Percentiles rank a stretch among this genome's conserved stretches.
Evolutionary conservation across 2,113 vertebrate species (phyloP).

Genomic region (Pardalotus punctatus): DNA sequence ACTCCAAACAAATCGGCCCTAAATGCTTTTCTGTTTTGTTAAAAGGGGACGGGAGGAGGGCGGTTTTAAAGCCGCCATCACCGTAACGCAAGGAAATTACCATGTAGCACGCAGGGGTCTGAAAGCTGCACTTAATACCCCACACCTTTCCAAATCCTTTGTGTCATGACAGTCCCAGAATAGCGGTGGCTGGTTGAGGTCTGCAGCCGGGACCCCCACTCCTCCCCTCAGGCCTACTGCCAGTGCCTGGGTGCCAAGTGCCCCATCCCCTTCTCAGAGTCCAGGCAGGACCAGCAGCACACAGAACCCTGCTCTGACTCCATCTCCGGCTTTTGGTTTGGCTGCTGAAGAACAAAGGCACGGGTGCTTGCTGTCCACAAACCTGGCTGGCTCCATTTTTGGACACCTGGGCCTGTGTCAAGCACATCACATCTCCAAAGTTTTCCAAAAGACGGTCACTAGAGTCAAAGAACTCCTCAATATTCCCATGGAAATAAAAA

Average conservation of each 20-base stretch:
- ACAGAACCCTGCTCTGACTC: background rate
- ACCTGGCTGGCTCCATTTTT: background rate
- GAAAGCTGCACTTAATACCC: slow-evolving; percentile 20
- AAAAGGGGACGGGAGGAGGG: background rate
- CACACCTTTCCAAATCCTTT: background rate
- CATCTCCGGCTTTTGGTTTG: background rate
- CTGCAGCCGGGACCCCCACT: background rate
- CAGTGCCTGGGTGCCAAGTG: rapidly evolving
- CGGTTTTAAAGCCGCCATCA: background rate
- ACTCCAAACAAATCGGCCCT: background rate
- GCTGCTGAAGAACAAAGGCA: background rate
- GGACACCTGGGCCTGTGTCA: background rate
- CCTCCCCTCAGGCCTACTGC: background rate
- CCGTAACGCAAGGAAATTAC: slow-evolving; percentile 26
- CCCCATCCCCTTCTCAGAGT: background rate
- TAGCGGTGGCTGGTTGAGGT: rapidly evolving
- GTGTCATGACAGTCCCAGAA: background rate
- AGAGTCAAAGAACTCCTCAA: background rate
- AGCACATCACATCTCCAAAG: background rate
- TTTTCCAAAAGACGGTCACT: background rate
- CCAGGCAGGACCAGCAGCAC: rapidly evolving
- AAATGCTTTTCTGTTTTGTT: background rate
- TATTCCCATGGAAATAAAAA: background rate
- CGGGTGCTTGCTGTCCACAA: background rate
- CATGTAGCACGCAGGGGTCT: background rate